A percentile compares a stretch with the other conserved stretches of the same genome.
These are phyloP conservation scores for Cantharis rustica DNA, from an alignment of 2,888 invertebrate species.

Conservation along the genomic window DNA sequence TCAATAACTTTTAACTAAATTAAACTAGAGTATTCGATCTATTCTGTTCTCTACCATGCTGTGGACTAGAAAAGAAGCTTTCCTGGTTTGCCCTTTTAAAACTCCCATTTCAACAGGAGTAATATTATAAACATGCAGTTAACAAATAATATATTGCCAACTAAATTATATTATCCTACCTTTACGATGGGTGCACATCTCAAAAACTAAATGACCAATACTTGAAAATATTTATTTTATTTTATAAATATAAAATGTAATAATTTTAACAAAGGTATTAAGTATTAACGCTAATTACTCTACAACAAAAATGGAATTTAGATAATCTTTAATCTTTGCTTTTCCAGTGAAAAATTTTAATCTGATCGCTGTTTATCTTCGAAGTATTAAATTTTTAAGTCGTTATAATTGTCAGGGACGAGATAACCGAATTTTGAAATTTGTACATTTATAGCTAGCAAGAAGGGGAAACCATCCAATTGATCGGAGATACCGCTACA, in stretches of 20 bases:
- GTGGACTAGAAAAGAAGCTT: too few relatives aligned
- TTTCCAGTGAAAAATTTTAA: background rate
- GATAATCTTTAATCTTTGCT: background rate
- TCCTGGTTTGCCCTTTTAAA: background rate
- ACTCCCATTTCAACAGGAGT: background rate
- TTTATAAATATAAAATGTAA: too few relatives aligned
- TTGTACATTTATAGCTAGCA: constrained; percentile 6
- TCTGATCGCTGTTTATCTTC: background rate
- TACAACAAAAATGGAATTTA: background rate
- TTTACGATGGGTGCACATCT: too few relatives aligned
- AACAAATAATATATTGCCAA: too few relatives aligned
- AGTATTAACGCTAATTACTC: background rate
- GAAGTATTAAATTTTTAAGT: background rate
- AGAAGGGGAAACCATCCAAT: constrained; percentile 30
- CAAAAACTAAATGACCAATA: too few relatives aligned
- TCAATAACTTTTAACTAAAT: background rate
- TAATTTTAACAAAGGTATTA: too few relatives aligned
- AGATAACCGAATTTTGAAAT: background rate
- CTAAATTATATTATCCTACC: too few relatives aligned
- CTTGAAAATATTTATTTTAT: too few relatives aligned
- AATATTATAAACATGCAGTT: background rate
- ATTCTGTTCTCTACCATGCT: background rate
- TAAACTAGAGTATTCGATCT: background rate
- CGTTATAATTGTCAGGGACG: background rate
- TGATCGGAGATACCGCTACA: constrained; percentile 39